These are phyloP conservation scores for Stomatorhinus walkeri DNA, from an alignment of 2,797 vertebrate species.

Conservation along the genomic window DNA sequence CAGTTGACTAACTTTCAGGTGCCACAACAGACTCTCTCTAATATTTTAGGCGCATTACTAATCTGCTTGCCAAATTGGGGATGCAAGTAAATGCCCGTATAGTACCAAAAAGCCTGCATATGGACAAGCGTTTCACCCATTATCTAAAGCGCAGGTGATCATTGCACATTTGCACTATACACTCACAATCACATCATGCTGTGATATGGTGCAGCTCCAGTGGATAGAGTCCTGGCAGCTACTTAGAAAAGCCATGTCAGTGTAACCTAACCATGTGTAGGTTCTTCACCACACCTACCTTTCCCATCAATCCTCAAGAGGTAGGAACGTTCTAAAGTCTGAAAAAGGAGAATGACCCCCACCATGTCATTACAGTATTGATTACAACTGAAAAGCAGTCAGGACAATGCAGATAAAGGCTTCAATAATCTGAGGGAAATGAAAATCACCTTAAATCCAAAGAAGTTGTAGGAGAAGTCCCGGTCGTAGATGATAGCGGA, in stretches of 20 bases:
- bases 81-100: background rate
- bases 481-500: conserved; percentile 93
- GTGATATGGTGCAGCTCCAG: background rate
- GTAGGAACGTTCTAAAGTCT: conserved; percentile 93
- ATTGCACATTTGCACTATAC: background rate
- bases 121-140: background rate
- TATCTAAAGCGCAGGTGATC: background rate
- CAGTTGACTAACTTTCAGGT: background rate
- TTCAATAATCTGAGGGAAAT: background rate
- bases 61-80: background rate
- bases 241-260: background rate
- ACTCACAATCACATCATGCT: background rate
- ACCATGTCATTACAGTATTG: background rate
- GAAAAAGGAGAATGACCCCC: background rate
- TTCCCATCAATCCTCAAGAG: conserved; percentile 89
- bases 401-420: background rate
- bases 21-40: background rate
- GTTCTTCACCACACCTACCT: conserved; percentile 49
- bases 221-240: background rate
- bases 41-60: background rate
- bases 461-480: conserved; percentile 98
- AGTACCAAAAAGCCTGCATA: background rate
- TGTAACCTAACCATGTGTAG: background rate
- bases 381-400: background rate
- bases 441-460: conserved; percentile 82